Percentiles rank a stretch among this genome's conserved stretches.
Conservation (phyloP, 2,797 vertebrate species). For the Coendou prehensilis region DNA sequence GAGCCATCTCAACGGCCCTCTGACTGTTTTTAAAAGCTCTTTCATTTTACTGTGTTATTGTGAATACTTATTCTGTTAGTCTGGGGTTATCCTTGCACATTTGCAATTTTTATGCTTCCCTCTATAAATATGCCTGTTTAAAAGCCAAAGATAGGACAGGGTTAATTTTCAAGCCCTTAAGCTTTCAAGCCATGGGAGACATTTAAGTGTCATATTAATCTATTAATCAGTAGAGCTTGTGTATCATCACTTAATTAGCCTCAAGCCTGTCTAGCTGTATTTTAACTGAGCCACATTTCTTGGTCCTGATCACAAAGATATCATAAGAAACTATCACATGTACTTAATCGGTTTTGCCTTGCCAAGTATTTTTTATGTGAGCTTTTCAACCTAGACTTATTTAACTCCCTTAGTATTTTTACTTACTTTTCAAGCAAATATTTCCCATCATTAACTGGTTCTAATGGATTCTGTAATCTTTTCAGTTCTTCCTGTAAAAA, state of each 20-base stretch:
- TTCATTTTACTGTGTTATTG: neutral
- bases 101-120: neutral
- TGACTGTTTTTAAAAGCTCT: neutral
- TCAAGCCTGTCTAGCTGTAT: neutral
- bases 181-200: neutral
- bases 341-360: slow-evolving; percentile 21
- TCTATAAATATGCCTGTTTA: neutral
- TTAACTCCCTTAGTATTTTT: neutral
- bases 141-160: neutral
- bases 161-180: neutral
- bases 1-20: no score
- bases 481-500: slow-evolving; percentile 93
- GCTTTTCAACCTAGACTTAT: neutral
- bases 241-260: neutral
- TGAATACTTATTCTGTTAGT: neutral
- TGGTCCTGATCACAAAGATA: neutral
- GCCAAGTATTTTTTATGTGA: neutral
- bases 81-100: neutral
- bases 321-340: neutral
- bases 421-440: slow-evolving; percentile 93
- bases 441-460: slow-evolving; percentile 91
- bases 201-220: neutral
- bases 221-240: neutral
- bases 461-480: slow-evolving; percentile 92
- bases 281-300: neutral